Base-by-base conservation (phyloP, 2,113 vertebrate species). In the Crypturellus undulatus region DNA sequence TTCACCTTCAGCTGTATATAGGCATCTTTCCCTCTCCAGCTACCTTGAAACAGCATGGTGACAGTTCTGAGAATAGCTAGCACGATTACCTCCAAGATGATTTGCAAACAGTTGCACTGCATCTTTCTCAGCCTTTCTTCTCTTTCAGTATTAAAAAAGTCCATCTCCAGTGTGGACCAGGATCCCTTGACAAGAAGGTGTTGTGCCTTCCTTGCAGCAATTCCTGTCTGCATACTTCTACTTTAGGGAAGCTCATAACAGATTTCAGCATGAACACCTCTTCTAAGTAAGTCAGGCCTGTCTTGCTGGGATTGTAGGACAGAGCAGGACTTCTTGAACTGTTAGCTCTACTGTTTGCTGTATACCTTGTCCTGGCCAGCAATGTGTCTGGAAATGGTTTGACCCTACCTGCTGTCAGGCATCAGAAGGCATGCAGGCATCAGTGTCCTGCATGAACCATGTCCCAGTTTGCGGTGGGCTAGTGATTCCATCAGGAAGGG, bases 381-480 rank as follows among this genome's bases (percentile, higher is more conserved):
- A 26, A 22, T 62, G 42, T 60, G 1, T 9, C 49, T 2, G 54
- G 32, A n/a, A 8, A 1, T 0, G 4, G 3, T 63, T n/a, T 6
- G 25, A 2, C 65, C 5, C 56, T 26, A 13, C 25, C n/a, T 60
- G 18, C 18, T 4, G 14, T 26, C 54, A 56, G 54, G 15, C 14
- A 38, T 38, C 38, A 38, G 38, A 9, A 38, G 38, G n/a, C n/a
- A n/a, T n/a, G n/a, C n/a, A n/a, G n/a, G n/a, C n/a, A n/a, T n/a
- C n/a, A 38, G 38, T 38, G 12, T 71, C 36, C 30, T 2, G 24
- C 10, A 13, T 40, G 28, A 25, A 19, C 40, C 11, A 3, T 43
- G 52, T 13, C 42, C 16, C 1, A 1, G 34, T 10, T 65, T 0
- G 0, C 59, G 51, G 34, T 22, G 34, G 54, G 9, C 17, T 1